Conservation (phyloP, 2,797 vertebrate genomes). For the Salarias fasciatus region DNA sequence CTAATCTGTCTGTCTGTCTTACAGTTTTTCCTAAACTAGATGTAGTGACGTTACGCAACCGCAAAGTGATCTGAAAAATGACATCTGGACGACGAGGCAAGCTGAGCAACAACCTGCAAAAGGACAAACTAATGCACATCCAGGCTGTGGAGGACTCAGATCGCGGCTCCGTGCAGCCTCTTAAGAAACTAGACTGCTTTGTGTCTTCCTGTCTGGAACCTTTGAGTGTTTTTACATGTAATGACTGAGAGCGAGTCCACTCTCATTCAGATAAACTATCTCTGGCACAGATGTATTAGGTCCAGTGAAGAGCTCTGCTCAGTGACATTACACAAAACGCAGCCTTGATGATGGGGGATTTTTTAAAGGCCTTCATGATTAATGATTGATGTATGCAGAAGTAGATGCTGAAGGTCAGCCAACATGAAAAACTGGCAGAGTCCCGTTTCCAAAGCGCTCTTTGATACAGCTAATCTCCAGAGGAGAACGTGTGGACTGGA, state of each 20-base stretch:
- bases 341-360: constrained; percentile 26
- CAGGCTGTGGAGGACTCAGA: too few relatives aligned
- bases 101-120: constrained; percentile 4
- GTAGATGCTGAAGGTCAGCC: constrained; percentile 58
- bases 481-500: constrained; percentile 3
- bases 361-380: constrained; percentile 40
- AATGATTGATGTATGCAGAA: constrained; percentile 60
- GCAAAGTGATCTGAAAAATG: not conserved
- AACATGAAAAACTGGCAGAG: constrained; percentile 26
- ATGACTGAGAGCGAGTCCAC: not conserved
- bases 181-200: constrained; percentile 11
- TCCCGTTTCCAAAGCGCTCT: constrained; percentile 32
- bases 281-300: constrained; percentile 24
- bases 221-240: constrained; percentile 34
- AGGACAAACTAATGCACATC: not conserved
- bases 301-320: constrained; percentile 27
- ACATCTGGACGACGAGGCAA: not conserved
- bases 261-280: constrained; percentile 28
- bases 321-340: constrained; percentile 27
- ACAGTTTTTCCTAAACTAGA: too few relatives aligned
- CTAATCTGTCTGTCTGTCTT: too few relatives aligned
- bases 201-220: not conserved
- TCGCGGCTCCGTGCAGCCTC: not conserved
- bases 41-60: too few relatives aligned
- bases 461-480: constrained; percentile 33